These are phyloP conservation scores for Tachyglossus aculeatus DNA, from an alignment of 2,797 vertebrate species.

Conservation along the genomic window DNA sequence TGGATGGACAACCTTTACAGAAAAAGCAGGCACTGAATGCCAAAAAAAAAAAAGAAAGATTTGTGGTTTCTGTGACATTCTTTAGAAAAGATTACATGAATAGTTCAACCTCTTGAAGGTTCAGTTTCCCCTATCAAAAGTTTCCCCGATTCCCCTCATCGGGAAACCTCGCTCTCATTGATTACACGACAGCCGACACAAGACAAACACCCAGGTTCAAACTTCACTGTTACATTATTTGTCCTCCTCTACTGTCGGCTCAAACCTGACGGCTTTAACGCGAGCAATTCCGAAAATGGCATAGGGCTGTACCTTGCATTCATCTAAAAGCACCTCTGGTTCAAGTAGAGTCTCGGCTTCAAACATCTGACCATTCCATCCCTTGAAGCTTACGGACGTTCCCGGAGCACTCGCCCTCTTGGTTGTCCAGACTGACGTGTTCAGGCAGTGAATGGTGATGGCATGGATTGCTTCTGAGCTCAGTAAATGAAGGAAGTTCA, in stretches of 20 bases:
- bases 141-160: no score
- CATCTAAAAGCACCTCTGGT: slow-evolving; percentile 86
- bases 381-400: slow-evolving; percentile 79
- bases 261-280: not conserved
- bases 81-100: no score
- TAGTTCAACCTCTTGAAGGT: no score
- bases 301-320: slow-evolving; percentile 88
- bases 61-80: no score
- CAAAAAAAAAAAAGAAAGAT: no score
- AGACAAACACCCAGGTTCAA: no score
- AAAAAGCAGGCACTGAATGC: no score
- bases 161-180: no score
- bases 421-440: slow-evolving; percentile 66
- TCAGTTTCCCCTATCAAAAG: no score
- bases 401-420: slow-evolving; percentile 52
- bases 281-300: slow-evolving; percentile 28
- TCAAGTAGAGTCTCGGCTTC: slow-evolving; percentile 84
- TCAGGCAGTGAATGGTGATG: slow-evolving; percentile 89
- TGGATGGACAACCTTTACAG: no score
- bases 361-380: slow-evolving; percentile 93
- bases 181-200: no score
- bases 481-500: slow-evolving; percentile 97
- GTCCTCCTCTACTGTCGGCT: not conserved
- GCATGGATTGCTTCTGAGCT: slow-evolving; percentile 89
- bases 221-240: no score